Percentiles rank a stretch among this genome's conserved stretches.
Evolutionary conservation across 2,113 vertebrate genomes (phyloP).

Genomic region (Trogon surrucura): DNA sequence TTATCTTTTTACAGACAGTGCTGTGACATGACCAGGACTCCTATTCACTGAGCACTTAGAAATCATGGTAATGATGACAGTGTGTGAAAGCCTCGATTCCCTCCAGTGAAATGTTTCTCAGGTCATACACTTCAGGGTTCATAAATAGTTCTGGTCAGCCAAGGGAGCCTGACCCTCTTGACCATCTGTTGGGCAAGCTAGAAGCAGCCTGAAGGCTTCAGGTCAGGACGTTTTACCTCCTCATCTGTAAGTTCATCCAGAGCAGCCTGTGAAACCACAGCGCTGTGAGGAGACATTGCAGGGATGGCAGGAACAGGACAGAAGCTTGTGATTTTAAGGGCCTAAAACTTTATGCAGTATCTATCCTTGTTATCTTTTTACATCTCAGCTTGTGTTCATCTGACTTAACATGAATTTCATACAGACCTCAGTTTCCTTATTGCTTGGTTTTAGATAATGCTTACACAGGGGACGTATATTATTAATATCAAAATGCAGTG

Average conservation of each 20-base stretch:
- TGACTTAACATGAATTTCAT: neutral
- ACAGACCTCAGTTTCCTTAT: neutral
- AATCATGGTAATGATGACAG: neutral
- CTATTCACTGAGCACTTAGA: neutral
- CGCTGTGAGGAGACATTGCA: neutral
- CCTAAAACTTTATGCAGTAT: neutral
- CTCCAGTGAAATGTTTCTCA: neutral
- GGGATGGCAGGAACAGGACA: neutral
- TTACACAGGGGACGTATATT: neutral
- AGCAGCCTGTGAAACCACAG: neutral
- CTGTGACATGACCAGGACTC: neutral
- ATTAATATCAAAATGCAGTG: neutral
- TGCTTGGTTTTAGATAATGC: neutral
- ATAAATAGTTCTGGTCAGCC: neutral
- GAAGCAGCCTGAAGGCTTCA: neutral
- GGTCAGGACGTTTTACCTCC: neutral
- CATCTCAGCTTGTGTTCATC: neutral
- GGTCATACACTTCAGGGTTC: neutral
- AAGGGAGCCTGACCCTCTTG: neutral
- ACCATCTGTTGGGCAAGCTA: neutral
- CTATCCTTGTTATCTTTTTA: neutral
- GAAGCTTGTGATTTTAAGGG: neutral
- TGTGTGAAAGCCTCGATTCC: neutral
- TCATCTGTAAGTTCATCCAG: neutral
- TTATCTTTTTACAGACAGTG: neutral